Conservation (phyloP, 2,113 vertebrate genomes). For the Phaethornis superciliosus region DNA sequence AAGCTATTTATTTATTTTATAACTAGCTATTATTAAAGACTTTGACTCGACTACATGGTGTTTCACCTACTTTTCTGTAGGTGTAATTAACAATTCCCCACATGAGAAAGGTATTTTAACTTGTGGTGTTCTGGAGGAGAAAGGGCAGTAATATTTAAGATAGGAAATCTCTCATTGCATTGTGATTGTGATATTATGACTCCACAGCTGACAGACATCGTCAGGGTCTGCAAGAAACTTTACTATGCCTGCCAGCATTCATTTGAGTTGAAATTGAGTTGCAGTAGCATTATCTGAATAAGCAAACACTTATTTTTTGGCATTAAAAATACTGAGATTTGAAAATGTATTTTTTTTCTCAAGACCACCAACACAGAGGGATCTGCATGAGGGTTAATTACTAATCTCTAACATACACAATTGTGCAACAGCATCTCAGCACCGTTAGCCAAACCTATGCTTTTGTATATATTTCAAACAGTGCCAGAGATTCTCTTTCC, state of each 20-base stretch:
- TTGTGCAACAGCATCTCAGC: conserved; percentile 48
- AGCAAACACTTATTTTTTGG: conserved; percentile 17
- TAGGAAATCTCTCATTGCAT: background rate
- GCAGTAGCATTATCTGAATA: conserved; percentile 57
- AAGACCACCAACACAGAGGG: conserved; percentile 59
- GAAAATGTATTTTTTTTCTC: conserved; percentile 15
- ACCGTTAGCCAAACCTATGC: conserved; percentile 58
- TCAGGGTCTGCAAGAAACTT: background rate
- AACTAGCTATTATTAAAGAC: background rate
- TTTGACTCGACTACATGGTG: background rate
- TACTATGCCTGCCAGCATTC: conserved; percentile 6
- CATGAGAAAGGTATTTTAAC: background rate
- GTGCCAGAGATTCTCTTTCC: conserved; percentile 31
- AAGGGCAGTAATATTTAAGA: background rate
- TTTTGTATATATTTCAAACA: conserved; percentile 35
- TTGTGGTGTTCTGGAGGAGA: background rate
- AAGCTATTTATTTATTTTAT: background rate
- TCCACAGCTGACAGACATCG: background rate
- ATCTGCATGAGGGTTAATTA: background rate
- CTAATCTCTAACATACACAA: conserved; percentile 24
- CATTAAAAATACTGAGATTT: conserved; percentile 28
- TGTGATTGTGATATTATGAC: background rate
- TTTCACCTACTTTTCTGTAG: background rate
- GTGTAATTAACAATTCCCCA: background rate
- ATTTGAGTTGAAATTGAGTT: background rate